phyloP scores from a whole-genome alignment of 2,113 vertebrate species.

The Lynx canadensis region DNA sequence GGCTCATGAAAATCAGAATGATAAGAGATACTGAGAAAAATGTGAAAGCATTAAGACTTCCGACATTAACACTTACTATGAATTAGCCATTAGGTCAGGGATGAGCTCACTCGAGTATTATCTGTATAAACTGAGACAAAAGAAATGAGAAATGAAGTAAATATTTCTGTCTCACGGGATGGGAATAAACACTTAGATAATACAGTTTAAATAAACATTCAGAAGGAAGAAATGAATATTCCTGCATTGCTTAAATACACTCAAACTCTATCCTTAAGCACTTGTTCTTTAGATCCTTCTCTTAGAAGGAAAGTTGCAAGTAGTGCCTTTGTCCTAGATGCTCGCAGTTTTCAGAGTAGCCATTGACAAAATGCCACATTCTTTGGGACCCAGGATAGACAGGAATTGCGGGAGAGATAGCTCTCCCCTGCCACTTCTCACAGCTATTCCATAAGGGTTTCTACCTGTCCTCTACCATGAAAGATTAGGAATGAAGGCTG shows the following conservation, averaged over 20 bases:
- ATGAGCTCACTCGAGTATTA: neutral
- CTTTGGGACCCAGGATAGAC: neutral
- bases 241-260: neutral
- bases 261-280: neutral
- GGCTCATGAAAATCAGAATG: neutral
- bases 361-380: neutral
- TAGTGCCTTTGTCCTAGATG: conserved; percentile 14
- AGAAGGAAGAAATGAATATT: neutral
- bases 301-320: neutral
- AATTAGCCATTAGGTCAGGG: neutral
- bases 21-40: conserved; percentile 29
- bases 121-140: conserved; percentile 35
- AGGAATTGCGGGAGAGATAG: neutral
- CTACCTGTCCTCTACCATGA: neutral
- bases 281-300: conserved; percentile 8
- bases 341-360: neutral
- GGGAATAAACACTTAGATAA: conserved; percentile 18
- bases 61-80: neutral
- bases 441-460: neutral
- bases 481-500: neutral
- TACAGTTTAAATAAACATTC: neutral
- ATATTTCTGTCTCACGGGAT: conserved; percentile 12
- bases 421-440: neutral
- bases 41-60: neutral
- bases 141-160: conserved; percentile 16